phyloP scores from a whole-genome alignment of 2,888 invertebrate species.

The Plagodis pulveraria region DNA sequence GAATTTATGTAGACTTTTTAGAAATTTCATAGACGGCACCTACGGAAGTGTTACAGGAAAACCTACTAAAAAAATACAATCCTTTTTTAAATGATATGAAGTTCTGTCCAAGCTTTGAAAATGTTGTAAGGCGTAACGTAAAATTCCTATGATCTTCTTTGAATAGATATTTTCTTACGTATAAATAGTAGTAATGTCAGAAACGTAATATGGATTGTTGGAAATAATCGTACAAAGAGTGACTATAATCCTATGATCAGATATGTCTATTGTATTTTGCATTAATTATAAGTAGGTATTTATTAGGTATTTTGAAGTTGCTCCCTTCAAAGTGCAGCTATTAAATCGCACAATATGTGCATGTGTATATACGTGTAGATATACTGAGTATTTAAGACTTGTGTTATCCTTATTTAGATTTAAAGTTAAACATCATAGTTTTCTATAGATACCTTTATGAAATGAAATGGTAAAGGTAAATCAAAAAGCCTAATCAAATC shows the following conservation, averaged over 20 bases:
- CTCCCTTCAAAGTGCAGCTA: constrained; percentile 80
- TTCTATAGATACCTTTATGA: not conserved
- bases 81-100: constrained; percentile 19
- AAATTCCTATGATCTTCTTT: constrained; percentile 23
- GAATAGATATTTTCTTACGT: constrained; percentile 24
- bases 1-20: constrained; percentile 78
- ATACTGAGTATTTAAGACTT: constrained; percentile 63
- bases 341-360: constrained; percentile 65
- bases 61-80: constrained; percentile 45
- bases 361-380: constrained; percentile 75
- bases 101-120: constrained; percentile 16
- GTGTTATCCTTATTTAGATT: constrained; percentile 64
- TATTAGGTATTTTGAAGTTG: constrained; percentile 49
- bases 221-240: constrained; percentile 79
- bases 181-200: constrained; percentile 14
- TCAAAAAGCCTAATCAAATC: constrained; percentile 11
- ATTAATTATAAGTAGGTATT: constrained; percentile 39
- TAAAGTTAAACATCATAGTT: constrained; percentile 54
- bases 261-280: constrained; percentile 62
- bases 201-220: constrained; percentile 38
- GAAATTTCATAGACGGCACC: constrained; percentile 61
- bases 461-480: constrained; percentile 9
- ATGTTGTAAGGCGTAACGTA: constrained; percentile 33
- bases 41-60: constrained; percentile 44
- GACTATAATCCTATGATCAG: constrained; percentile 72